A percentile compares a stretch with the other conserved stretches of the same genome.
Conservation (phyloP, 2,797 vertebrate species). For the Muscicapa comitata region DNA sequence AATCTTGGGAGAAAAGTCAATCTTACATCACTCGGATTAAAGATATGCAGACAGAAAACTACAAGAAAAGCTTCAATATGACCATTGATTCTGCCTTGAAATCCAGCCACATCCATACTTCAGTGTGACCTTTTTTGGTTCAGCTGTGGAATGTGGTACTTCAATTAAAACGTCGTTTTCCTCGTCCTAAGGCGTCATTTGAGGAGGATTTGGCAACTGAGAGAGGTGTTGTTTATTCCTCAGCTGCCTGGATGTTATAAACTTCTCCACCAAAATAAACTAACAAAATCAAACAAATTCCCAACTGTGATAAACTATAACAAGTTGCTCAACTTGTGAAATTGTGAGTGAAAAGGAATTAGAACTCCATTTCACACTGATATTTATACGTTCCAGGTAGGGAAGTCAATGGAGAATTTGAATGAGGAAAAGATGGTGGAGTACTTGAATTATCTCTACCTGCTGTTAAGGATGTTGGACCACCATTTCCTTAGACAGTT, state of each 20-base stretch:
- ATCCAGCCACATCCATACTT: not conserved
- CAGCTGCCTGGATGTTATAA: not conserved
- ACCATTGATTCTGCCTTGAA: not conserved
- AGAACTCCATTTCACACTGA: not conserved
- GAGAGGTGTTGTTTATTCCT: not conserved
- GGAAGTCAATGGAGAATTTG: not conserved
- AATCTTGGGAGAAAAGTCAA: not conserved
- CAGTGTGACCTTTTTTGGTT: not conserved
- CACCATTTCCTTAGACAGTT: not conserved
- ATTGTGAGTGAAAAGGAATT: not conserved
- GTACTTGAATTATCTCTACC: not conserved
- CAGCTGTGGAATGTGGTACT: not conserved
- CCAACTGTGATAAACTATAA: not conserved
- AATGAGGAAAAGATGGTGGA: not conserved
- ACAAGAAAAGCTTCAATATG: not conserved
- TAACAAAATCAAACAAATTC: not conserved
- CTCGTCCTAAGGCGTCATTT: not conserved
- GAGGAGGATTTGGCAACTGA: slow-evolving; percentile 14
- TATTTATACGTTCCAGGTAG: not conserved
- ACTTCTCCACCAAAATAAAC: slow-evolving; percentile 29
- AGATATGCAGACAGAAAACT: not conserved
- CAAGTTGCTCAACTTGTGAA: not conserved
- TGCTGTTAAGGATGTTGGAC: not conserved
- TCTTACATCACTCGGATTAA: not conserved
- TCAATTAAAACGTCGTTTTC: not conserved